Conservation (phyloP, 2,888 invertebrate species). For the Plebejus argus region DNA sequence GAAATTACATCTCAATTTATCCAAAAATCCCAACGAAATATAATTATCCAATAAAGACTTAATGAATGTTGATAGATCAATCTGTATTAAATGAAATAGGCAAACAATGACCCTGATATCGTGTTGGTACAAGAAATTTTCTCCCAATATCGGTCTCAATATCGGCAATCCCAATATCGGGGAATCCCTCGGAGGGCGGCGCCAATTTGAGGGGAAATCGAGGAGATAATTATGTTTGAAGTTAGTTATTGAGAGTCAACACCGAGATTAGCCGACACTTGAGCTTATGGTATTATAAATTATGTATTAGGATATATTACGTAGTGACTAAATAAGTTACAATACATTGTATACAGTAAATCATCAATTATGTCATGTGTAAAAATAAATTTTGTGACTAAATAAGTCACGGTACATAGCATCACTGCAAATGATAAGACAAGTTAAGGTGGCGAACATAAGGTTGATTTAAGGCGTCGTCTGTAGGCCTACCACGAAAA, state of each 20-base stretch:
- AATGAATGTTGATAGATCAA: conserved; percentile 64
- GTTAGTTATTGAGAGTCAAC: conserved; percentile 79
- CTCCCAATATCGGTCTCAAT: conserved; percentile 41
- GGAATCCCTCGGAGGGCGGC: conserved; percentile 66
- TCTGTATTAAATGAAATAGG: conserved; percentile 74
- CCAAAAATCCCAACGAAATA: conserved; percentile 20
- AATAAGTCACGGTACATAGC: no score
- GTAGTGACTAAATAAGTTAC: neutral
- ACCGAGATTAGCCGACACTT: conserved; percentile 57
- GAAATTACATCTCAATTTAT: conserved; percentile 1
- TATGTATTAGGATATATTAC: neutral
- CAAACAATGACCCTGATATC: conserved; percentile 75
- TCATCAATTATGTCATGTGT: neutral
- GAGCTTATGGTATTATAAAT: conserved; percentile 8
- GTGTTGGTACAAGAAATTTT: conserved; percentile 79
- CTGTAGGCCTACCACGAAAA: no score
- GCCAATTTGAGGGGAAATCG: conserved; percentile 77
- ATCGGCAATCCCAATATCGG: conserved; percentile 54
- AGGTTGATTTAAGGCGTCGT: no score
- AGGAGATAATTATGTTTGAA: conserved; percentile 80
- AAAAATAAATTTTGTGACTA: neutral
- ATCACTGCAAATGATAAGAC: no score
- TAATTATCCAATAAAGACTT: conserved; percentile 35
- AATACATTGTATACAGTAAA: neutral
- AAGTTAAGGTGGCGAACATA: no score